phyloP scores from a whole-genome alignment of 2,888 invertebrate species.

The Drosophila subsilvestris region DNA sequence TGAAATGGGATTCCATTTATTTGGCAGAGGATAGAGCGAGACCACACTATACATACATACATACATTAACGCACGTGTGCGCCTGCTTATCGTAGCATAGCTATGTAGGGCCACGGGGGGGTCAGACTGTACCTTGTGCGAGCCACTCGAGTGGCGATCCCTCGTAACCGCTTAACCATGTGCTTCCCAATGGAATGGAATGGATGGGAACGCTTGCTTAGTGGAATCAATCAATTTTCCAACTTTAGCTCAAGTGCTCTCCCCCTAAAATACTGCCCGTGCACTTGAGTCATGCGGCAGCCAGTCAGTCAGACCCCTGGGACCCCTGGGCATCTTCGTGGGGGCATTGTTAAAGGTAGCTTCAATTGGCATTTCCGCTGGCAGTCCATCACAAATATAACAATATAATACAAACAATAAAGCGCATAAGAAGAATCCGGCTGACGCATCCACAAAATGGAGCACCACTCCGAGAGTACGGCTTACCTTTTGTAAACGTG shows the following conservation, averaged over 20 bases:
- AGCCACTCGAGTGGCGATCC: conserved; percentile 22
- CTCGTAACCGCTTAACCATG: conserved; percentile 5
- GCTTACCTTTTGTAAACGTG: conserved; percentile 66
- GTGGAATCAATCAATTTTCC: conserved; percentile 59
- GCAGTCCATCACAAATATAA: conserved; percentile 50
- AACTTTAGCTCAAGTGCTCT: conserved; percentile 33
- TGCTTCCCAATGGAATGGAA: conserved; percentile 9
- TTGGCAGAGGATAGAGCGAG: conserved; percentile 6
- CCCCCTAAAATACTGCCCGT: conserved; percentile 16
- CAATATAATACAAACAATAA: conserved; percentile 38
- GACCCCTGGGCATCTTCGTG: conserved; percentile 54
- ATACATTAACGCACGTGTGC: conserved; percentile 38
- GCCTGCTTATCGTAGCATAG: conserved; percentile 51
- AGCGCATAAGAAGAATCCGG: conserved; percentile 66
- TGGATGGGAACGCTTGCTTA: conserved; percentile 14
- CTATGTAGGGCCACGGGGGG: conserved; percentile 36
- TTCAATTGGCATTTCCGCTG: conserved; percentile 73
- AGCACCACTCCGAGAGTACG: conserved; percentile 5
- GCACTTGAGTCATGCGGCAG: conserved; percentile 63
- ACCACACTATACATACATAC: background rate
- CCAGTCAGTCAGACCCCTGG: conserved; percentile 33
- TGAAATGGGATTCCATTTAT: conserved; percentile 36
- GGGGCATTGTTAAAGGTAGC: conserved; percentile 71
- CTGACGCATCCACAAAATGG: conserved; percentile 62
- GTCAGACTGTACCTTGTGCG: conserved; percentile 38